Evolutionary conservation across 2,113 vertebrate genomes (phyloP), one percentile per base, ranked within the genome.

Genomic region (Callorhinus ursinus): DNA sequence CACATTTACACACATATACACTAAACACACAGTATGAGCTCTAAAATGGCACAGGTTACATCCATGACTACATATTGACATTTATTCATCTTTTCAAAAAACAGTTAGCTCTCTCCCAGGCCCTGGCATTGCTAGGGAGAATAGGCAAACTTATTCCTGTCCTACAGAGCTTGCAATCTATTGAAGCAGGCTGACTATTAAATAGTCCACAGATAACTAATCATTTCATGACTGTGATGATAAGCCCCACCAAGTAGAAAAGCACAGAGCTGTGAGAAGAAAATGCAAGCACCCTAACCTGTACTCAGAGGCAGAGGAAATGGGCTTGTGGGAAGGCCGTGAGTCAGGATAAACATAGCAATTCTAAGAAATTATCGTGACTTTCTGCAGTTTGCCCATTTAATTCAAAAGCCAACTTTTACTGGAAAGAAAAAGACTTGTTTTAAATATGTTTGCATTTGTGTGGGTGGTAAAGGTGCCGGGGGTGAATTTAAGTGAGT

Each of bases 261-360:
- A 6, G 21, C 49, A 7, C 10, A 16, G 57, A 18, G 31, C 5
- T 33, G 33, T 28, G 76, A 59, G 49, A 36, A 72, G 6, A 5
- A 5, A 72, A 26, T 7, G 46, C 4, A 6, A 39, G 26, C 4
- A 0, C 28, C 42, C 42, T n/a, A 4, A 16, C 5, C 88, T 63
- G 72, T 14, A 0, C 3, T 53, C 42, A 26, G 61, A n/a, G 46
- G 21, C 7, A 28, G 53, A n/a, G 18, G 24, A 69, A 46, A 22
- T 0, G 6, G 39, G 84, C 24, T 0, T 26, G 0, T 1, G 74
- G 8, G 31, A 67, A 51, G 31, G 81, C 39, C 26, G 4, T 15
- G n/a, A 31, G n/a, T 39, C 74, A 26, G 59, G 42, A 53, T 28
- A 63, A 76, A 42, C 14, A 28, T 3, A 59, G 59, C 31, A 57